Percentiles rank a stretch among this genome's conserved stretches.
These are phyloP conservation scores for Pantherophis guttatus DNA, from an alignment of 2,113 vertebrate species.

Conservation along the genomic window DNA sequence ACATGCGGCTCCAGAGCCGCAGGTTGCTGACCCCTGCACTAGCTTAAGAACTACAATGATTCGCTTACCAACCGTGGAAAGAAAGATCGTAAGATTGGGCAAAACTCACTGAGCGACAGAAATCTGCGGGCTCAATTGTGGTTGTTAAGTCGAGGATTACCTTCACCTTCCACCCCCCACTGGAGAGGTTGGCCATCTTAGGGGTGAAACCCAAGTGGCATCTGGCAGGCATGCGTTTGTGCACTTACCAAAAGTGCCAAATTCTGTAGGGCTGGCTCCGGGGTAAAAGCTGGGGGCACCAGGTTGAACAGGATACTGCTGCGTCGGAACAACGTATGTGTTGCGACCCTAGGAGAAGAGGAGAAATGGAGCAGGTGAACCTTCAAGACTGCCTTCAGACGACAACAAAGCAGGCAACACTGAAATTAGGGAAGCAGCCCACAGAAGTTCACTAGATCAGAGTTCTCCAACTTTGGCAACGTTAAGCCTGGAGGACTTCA, in stretches of 20 bases:
- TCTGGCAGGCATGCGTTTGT: neutral
- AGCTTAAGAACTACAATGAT: neutral
- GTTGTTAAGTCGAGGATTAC: neutral
- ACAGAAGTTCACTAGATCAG: neutral
- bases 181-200: neutral
- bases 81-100: neutral
- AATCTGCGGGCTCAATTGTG: neutral
- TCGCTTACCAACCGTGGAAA: neutral
- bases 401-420: neutral
- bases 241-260: constrained; percentile 87
- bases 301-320: constrained; percentile 89
- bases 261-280: constrained; percentile 90
- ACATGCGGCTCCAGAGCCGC: too few relatives aligned
- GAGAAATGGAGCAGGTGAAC: neutral
- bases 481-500: too few relatives aligned
- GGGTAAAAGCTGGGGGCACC: constrained; percentile 90
- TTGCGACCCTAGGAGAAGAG: constrained; percentile 79
- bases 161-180: neutral
- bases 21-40: too few relatives aligned
- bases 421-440: neutral
- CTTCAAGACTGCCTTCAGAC: rapidly evolving
- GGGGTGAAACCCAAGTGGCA: neutral
- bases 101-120: neutral
- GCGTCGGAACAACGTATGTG: constrained; percentile 87
- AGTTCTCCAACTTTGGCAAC: too few relatives aligned